phyloP scores from a whole-genome alignment of 2,888 invertebrate species.

The Hoplodrina blanda region DNA sequence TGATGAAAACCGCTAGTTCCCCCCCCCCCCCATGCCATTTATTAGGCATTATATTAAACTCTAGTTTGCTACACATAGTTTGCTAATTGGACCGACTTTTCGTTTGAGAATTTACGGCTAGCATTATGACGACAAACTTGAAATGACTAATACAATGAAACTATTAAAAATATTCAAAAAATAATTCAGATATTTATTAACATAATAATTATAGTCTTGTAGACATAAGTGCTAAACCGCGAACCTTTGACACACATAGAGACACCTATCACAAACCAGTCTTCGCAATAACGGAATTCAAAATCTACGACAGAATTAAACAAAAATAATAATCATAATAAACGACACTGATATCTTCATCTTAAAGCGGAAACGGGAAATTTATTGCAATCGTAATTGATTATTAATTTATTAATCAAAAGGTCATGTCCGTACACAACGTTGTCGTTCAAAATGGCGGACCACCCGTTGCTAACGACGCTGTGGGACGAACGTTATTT shows the following conservation, averaged over 20 bases:
- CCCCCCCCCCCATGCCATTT: neutral
- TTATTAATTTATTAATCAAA: conserved; percentile 56
- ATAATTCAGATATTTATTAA: too few species aligned
- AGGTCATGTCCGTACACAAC: conserved; percentile 43
- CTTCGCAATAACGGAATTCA: conserved; percentile 21
- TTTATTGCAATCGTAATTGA: conserved; percentile 62
- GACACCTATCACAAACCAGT: conserved; percentile 4
- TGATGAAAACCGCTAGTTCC: neutral
- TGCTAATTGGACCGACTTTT: too few species aligned
- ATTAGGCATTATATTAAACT: neutral
- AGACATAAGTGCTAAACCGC: neutral
- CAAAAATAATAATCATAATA: conserved; percentile 26
- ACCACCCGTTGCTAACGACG: conserved; percentile 57
- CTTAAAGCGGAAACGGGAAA: conserved; percentile 41
- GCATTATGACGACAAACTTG: too few species aligned
- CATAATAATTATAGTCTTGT: too few species aligned
- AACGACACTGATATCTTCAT: conserved; percentile 51
- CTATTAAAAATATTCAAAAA: too few species aligned
- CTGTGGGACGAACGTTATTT: conserved; percentile 56
- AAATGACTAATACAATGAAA: too few species aligned
- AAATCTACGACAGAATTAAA: conserved; percentile 19
- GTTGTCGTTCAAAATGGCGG: conserved; percentile 28
- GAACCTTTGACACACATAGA: neutral
- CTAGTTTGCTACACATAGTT: too few species aligned
- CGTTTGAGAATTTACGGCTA: too few species aligned